These are phyloP conservation scores for Paralichthys olivaceus DNA, from an alignment of 2,113 vertebrate genomes.

Conservation along the genomic window DNA sequence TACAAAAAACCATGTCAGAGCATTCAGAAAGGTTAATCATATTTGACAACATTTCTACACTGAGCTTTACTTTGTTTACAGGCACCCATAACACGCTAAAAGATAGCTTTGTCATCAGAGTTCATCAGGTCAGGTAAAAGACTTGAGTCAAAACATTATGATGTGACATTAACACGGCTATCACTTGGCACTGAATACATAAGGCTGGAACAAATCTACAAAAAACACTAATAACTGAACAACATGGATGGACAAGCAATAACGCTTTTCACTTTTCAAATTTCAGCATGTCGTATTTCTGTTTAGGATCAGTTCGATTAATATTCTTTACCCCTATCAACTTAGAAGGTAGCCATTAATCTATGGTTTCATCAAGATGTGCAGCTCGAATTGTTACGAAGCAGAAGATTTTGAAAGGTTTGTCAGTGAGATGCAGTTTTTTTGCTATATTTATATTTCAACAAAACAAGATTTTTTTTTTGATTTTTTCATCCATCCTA, in stretches of 20 bases:
- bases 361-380: not conserved
- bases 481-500: too few relatives aligned
- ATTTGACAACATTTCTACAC: not conserved
- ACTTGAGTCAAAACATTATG: slow-evolving; percentile 29
- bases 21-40: not conserved
- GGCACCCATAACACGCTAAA: not conserved
- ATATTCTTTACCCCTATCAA: not conserved
- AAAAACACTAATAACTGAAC: not conserved
- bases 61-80: not conserved
- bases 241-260: not conserved
- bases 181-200: not conserved
- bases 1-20: not conserved
- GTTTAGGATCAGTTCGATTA: not conserved
- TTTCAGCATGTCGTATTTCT: not conserved
- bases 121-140: slow-evolving; percentile 31
- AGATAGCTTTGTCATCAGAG: slow-evolving; percentile 23
- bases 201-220: not conserved
- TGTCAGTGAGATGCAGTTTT: too few relatives aligned
- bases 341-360: not conserved
- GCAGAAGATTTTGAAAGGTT: not conserved
- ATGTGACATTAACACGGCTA: slow-evolving; percentile 21
- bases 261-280: not conserved
- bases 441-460: too few relatives aligned
- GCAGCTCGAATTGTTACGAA: too few relatives aligned
- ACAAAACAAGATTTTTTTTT: too few relatives aligned